These are phyloP conservation scores for Cetoscarus ocellatus DNA, from an alignment of 2,797 vertebrate genomes.

Conservation along the genomic window DNA sequence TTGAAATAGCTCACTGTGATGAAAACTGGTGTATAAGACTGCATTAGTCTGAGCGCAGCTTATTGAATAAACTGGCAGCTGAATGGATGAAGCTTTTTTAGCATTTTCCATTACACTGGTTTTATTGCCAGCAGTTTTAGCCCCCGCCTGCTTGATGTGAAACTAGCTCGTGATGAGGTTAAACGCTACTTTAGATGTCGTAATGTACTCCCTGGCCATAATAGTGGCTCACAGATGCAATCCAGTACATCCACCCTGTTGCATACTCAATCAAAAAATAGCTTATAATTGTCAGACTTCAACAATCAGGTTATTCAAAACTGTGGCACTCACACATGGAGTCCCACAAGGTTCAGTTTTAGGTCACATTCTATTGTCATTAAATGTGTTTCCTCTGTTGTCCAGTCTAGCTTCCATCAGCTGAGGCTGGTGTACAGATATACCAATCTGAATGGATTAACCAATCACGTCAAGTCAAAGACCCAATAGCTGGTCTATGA, in stretches of 20 bases:
- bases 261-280: no score
- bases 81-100: background rate
- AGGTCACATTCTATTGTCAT: no score
- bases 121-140: background rate
- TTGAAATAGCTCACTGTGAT: constrained; percentile 8
- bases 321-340: no score
- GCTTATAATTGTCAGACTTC: background rate
- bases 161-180: background rate
- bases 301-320: no score
- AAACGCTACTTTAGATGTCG: background rate
- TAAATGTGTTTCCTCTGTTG: no score
- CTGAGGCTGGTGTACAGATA: no score
- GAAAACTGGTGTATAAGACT: constrained; percentile 1
- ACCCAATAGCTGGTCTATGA: no score
- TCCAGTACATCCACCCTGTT: background rate
- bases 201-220: background rate
- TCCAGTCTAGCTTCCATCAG: no score
- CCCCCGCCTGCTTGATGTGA: background rate
- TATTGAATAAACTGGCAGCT: background rate
- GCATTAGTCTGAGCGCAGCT: background rate
- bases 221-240: background rate
- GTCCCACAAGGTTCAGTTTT: no score
- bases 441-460: no score
- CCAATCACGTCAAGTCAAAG: no score
- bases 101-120: background rate